Evolutionary conservation across 2,113 vertebrate species (phyloP).

Genomic region (Antechinus stuartii): DNA sequence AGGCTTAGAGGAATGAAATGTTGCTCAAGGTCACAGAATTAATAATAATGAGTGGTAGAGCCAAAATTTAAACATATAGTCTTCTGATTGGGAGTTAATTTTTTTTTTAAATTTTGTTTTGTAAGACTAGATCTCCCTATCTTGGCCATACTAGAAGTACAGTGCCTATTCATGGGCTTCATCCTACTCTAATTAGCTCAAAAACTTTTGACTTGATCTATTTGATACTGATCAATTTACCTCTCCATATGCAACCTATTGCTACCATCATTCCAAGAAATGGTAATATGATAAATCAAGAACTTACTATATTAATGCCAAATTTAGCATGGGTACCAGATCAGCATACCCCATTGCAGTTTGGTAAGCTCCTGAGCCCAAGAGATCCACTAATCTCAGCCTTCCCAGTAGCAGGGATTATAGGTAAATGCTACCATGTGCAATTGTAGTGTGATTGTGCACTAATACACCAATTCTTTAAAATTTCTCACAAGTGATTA

Average conservation of each 20-base stretch:
- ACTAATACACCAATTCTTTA: neutral
- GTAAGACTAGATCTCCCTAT: neutral
- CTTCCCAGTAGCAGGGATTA: neutral
- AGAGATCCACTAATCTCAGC: neutral
- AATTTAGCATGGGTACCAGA: neutral
- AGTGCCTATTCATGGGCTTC: neutral
- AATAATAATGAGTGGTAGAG: neutral
- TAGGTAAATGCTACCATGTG: neutral
- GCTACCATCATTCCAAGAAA: neutral
- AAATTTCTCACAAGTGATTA: neutral
- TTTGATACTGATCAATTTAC: neutral
- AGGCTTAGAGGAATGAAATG: neutral
- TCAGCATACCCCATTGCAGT: neutral
- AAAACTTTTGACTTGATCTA: neutral
- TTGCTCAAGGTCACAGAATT: neutral
- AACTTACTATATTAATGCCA: neutral
- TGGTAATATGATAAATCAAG: neutral
- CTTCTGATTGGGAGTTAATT: neutral
- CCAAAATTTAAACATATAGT: neutral
- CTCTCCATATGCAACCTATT: neutral
- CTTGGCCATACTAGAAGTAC: neutral
- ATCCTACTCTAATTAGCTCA: neutral
- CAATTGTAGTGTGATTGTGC: neutral
- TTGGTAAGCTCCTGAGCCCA: neutral
- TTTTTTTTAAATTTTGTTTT: neutral